phyloP scores from a whole-genome alignment of 2,113 vertebrate species.

The Toxotes jaculatrix region DNA sequence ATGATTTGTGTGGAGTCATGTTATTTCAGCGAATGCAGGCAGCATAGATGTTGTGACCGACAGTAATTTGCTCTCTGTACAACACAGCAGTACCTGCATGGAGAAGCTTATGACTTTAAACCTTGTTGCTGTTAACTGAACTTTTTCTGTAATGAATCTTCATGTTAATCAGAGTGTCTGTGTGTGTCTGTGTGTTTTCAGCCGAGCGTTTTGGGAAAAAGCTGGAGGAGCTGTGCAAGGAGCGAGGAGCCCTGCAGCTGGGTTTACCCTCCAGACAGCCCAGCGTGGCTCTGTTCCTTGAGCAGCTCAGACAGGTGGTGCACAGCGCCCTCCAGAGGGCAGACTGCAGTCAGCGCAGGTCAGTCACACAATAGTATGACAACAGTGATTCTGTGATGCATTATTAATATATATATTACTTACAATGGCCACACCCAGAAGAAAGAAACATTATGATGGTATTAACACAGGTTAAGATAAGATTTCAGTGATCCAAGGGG shows the following conservation, averaged over 20 bases:
- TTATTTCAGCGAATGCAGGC: slow-evolving; percentile 25
- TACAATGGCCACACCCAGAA: too few relatives aligned
- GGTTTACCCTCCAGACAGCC: slow-evolving; percentile 90
- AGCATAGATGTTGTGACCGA: background rate
- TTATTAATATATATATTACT: background rate
- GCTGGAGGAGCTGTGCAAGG: slow-evolving; percentile 88
- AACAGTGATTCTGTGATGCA: background rate
- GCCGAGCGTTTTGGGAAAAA: slow-evolving; percentile 88
- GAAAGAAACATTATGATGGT: too few relatives aligned
- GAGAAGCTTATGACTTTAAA: background rate
- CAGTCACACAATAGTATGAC: slow-evolving; percentile 1
- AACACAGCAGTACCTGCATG: background rate
- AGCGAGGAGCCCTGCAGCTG: slow-evolving; percentile 82
- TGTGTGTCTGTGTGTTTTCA: slow-evolving; percentile 70
- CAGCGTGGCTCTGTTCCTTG: slow-evolving; percentile 84
- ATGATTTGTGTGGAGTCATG: background rate
- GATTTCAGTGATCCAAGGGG: background rate
- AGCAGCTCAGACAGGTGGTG: slow-evolving; percentile 81
- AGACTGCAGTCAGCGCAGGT: slow-evolving; percentile 68
- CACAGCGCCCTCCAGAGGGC: slow-evolving; percentile 78
- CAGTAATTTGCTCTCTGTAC: background rate
- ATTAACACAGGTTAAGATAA: too few relatives aligned
- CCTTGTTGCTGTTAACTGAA: background rate
- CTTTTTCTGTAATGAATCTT: background rate
- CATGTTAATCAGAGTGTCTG: background rate